Base-by-base conservation (phyloP, 2,888 invertebrate genomes). In the Andrena marginata region DNA sequence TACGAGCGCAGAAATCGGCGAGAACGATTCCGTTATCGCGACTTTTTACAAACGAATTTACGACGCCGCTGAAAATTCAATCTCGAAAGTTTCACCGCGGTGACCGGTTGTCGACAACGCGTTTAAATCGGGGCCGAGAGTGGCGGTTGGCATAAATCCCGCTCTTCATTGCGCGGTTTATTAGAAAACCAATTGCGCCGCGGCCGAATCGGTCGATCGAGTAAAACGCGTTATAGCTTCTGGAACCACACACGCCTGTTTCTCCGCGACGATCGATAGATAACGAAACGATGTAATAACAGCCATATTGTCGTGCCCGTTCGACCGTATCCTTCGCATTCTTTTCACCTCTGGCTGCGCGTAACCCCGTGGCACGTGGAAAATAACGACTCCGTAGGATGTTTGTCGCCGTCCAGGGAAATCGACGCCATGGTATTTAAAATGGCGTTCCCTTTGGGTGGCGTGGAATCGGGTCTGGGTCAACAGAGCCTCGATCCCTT, bases 271-370 rank as follows among this genome's bases (percentile, higher is more conserved):
- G 85, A 86, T 82, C 85, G 75, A 74, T 75, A 74, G 77, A 85
- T 85, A 87, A 87, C 85, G 74, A 87, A 85, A 85, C 82, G 84
- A 80, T 79, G 83, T 87, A 85, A 87, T 87, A 87, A 87, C 84
- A 71, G 79, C 67, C 65, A 81, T 85, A 85, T 85, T 79, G 80
- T 79, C 69, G 60, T 77, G 79, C 23, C 68, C 84, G 75, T 69
- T 87, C 84, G 68, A 87, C 72, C 87, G 86, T 87, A 84, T 87
- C 87, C 74, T 73, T 77, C 76, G 85, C 78, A 77, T 85, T 87
- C 74, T 85, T 85, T 85, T 83, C 56, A 23, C 29, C 69, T n/a
- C 20, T 6, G 64, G 62, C 49, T 68, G 56, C 49, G 77, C 76
- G 81, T 78, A 81, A 84, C 71, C 70, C 67, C 63, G 77, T 60